Evolutionary conservation across 2,797 vertebrate species (phyloP), one percentile per base, ranked within the genome.

Genomic region (Tadarida brasiliensis): DNA sequence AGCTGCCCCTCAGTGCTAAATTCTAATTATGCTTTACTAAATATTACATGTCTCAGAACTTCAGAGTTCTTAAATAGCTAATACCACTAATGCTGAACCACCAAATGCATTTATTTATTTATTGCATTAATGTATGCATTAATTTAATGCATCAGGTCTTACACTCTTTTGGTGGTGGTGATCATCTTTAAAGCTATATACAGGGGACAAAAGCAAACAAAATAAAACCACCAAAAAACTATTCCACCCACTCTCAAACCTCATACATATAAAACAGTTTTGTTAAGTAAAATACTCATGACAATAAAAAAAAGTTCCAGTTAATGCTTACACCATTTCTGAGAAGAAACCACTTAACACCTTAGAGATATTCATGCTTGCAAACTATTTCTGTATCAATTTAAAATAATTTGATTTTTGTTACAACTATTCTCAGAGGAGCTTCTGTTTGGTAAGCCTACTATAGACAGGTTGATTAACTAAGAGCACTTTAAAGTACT

Each of bases 361-460:
- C 11, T 73, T 92, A 71, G n/a, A 85, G 33, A 89, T 84, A 82
- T 73, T 80, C 14, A 11, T 92, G 57, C 15, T 94, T 77, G 5
- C 83, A 84, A 78, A 90, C 59, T 63, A 30, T 94, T 63, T 94
- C 76, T 87, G 16, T 86, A 88, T 39, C 65, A 88, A 86, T 96
- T 92, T 89, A 95, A 78, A 92, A 89, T 96, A 93, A 95, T 83
- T 96, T 88, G 24, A 65, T 88, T 83, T 94, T 81, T 95, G n/a
- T 94, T 94, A 88, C 77, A 80, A 71, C 39, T 77, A 15, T 91
- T 92, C 77, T 90, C 57, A 82, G 77, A 78, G 77, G n/a, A 78
- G 85, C 87, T 84, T 95, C 35, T 85, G 0, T 76, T 93, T 76
- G 12, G 19, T 83, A 89, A 73, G 39, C n/a, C 20, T 73, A 56